phyloP scores from a whole-genome alignment of 1,140 invertebrate species.

The Ladona fulva region DNA sequence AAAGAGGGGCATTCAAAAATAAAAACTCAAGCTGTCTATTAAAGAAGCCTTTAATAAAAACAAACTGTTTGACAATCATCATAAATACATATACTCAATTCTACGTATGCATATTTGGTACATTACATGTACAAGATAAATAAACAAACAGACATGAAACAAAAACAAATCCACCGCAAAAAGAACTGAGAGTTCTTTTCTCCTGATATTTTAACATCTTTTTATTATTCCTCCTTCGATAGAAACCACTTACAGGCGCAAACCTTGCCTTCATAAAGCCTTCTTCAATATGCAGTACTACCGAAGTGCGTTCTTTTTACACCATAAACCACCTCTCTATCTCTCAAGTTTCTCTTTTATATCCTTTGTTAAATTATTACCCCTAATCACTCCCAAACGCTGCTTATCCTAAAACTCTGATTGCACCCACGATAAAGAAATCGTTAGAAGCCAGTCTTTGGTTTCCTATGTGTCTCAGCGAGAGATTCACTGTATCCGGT shows the following conservation, averaged over 20 bases:
- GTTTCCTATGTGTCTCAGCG: neutral
- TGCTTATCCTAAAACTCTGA: neutral
- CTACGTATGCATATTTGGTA: slow-evolving; percentile 7
- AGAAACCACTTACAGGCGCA: too few species aligned
- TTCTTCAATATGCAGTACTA: too few species aligned
- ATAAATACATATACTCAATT: slow-evolving; percentile 14
- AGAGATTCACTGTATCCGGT: neutral
- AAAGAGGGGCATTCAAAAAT: neutral
- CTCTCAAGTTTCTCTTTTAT: neutral
- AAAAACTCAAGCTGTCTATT: neutral
- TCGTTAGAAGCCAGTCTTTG: slow-evolving; percentile 4
- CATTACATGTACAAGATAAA: slow-evolving; percentile 15
- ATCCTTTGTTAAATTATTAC: neutral
- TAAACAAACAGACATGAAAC: slow-evolving; percentile 10
- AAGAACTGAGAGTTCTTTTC: neutral
- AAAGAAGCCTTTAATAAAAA: slow-evolving; percentile 17
- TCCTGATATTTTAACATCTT: neutral
- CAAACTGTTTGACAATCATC: slow-evolving; percentile 16
- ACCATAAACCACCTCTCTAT: neutral
- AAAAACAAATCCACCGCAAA: neutral
- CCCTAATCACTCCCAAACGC: neutral
- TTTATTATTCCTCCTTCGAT: neutral
- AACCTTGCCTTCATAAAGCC: too few species aligned
- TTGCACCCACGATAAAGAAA: neutral
- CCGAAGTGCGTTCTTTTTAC: too few species aligned